Percentiles rank a stretch among this genome's conserved stretches.
Evolutionary conservation across 23 tunicate species (phyloP).

Genomic region (Halocynthia roretzi): DNA sequence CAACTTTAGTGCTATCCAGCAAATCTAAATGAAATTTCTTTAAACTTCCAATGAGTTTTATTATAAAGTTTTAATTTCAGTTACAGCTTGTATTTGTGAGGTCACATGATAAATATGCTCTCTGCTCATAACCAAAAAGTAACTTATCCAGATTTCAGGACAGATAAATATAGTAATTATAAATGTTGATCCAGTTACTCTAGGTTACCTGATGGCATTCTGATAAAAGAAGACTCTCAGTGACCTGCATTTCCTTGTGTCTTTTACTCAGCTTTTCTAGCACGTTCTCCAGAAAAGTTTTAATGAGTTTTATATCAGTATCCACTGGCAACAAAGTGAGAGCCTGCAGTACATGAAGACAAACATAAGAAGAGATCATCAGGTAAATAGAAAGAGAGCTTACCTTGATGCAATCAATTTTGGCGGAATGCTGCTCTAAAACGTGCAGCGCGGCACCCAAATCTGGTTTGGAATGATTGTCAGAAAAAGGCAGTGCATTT

Average conservation of each 20-base stretch:
- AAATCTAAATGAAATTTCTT: no score
- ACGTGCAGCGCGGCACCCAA: constrained; percentile 40
- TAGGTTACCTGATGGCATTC: constrained; percentile 52
- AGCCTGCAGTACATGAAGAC: constrained; percentile 26
- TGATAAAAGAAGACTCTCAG: constrained; percentile 46
- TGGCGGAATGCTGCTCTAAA: constrained; percentile 44
- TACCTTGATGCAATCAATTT: constrained; percentile 60
- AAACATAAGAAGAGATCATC: background rate
- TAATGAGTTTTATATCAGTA: constrained; percentile 21
- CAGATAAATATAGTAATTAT: no score
- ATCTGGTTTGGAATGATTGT: constrained; percentile 8
- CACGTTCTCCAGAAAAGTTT: constrained; percentile 38
- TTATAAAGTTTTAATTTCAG: no score
- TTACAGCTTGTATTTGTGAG: no score
- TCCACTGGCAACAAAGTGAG: constrained; percentile 35
- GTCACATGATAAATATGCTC: no score
- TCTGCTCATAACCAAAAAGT: no score
- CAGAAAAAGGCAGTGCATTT: background rate
- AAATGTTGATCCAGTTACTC: no score
- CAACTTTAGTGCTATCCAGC: no score
- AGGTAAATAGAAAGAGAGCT: constrained; percentile 1
- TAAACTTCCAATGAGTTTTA: no score
- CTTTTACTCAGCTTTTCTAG: constrained; percentile 39
- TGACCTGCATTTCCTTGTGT: constrained; percentile 40
- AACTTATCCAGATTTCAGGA: no score